A percentile compares a stretch with the other conserved stretches of the same genome.
Conservation (phyloP, 2,888 invertebrate species). For the Camponotus fellah region DNA sequence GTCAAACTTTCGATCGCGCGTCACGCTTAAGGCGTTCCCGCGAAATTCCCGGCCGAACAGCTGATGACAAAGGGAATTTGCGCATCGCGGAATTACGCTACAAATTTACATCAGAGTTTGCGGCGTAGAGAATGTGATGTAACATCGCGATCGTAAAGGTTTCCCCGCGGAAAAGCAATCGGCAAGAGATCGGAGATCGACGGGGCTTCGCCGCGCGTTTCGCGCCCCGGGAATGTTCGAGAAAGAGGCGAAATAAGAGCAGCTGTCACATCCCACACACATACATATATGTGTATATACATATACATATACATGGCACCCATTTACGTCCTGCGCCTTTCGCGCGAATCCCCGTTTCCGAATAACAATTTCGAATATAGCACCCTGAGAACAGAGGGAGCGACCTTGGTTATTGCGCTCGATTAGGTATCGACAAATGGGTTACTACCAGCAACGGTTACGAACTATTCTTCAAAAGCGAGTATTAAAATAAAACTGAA, state of each 20-base stretch:
- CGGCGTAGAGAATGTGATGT: too few relatives aligned
- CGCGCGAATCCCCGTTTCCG: conserved; percentile 9
- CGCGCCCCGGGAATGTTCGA: conserved; percentile 51
- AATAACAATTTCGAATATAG: conserved; percentile 21
- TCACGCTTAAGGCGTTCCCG: neutral
- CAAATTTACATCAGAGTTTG: neutral
- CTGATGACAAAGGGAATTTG: conserved; percentile 9
- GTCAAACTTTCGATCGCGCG: neutral
- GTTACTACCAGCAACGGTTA: neutral
- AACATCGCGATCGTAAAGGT: neutral
- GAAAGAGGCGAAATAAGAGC: conserved; percentile 43
- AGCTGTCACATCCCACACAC: neutral
- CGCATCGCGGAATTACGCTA: neutral
- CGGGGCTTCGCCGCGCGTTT: neutral
- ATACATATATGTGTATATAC: neutral
- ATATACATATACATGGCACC: neutral
- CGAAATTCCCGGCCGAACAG: conserved; percentile 6
- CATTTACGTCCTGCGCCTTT: conserved; percentile 21
- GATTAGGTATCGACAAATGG: conserved; percentile 18
- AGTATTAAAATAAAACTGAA: neutral
- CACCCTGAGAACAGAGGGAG: neutral
- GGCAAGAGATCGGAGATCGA: neutral
- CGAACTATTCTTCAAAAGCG: neutral
- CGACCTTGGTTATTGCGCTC: conserved; percentile 1
- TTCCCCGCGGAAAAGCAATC: neutral